Conservation (phyloP, 2,797 vertebrate genomes). For the Columba guinea region DNA sequence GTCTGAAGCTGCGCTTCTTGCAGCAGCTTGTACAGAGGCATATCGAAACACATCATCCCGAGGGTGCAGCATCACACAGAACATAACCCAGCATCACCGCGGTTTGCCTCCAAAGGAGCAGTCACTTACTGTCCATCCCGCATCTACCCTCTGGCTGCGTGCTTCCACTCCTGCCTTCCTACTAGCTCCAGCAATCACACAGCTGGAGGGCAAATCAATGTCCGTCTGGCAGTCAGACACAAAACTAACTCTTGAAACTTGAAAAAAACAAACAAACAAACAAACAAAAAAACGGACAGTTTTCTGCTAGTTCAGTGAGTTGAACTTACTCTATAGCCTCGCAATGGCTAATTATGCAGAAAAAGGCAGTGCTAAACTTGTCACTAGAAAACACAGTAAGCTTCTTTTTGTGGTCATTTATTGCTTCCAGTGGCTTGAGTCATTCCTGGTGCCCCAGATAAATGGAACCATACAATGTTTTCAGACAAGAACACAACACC, state of each 20-base stretch:
- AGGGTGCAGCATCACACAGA: not conserved
- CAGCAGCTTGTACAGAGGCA: not conserved
- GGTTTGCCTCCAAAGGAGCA: constrained; percentile 1
- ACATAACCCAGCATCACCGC: not conserved
- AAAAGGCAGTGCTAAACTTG: not conserved
- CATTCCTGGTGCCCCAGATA: not conserved
- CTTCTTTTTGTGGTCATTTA: constrained; percentile 2
- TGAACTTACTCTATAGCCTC: not conserved
- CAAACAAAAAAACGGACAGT: not conserved
- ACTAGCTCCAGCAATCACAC: not conserved
- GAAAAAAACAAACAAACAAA: not conserved
- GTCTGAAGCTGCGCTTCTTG: not conserved
- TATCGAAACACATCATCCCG: not conserved
- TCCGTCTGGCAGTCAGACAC: not conserved
- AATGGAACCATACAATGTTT: fast-evolving
- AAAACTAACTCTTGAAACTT: constrained; percentile 1
- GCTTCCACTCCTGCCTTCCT: not conserved
- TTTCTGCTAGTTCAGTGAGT: constrained; percentile 2
- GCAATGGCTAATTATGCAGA: not conserved
- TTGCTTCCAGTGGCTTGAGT: not conserved
- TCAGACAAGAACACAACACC: not conserved
- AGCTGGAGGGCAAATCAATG: constrained; percentile 48
- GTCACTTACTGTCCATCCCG: not conserved
- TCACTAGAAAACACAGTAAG: not conserved
- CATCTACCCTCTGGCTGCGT: not conserved